These are phyloP conservation scores for Chamaea fasciata DNA, from an alignment of 2,113 vertebrate genomes.

Conservation along the genomic window DNA sequence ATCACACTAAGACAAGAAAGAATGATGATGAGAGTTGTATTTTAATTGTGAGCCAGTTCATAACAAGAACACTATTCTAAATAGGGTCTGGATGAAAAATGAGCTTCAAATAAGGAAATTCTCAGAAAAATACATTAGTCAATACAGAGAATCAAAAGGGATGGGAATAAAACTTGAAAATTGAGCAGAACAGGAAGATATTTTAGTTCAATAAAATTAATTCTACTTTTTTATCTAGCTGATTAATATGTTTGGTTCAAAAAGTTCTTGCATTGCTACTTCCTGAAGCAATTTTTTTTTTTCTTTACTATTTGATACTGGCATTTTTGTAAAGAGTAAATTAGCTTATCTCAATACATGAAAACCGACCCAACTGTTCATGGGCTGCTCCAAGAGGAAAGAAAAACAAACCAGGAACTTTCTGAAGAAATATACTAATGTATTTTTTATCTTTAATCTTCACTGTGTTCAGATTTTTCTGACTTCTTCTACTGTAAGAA, in stretches of 20 bases:
- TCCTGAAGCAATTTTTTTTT: neutral
- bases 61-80: neutral
- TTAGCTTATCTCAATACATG: neutral
- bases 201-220: neutral
- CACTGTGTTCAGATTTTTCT: neutral
- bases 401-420: neutral
- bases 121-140: neutral
- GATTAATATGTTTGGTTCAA: neutral
- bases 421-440: neutral
- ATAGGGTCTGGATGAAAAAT: neutral
- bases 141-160: neutral
- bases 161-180: neutral
- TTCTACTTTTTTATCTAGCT: neutral
- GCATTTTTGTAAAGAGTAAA: neutral
- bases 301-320: neutral
- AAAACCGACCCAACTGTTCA: neutral
- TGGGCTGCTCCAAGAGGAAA: neutral
- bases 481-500: neutral
- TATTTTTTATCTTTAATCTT: neutral
- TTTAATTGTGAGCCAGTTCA: neutral
- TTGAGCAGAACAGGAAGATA: neutral
- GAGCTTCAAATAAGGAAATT: neutral
- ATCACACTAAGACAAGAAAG: neutral
- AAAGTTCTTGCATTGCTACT: neutral
- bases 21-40: neutral